Base-by-base conservation (phyloP, 2,797 vertebrate genomes). In the Sebastes iracundus region DNA sequence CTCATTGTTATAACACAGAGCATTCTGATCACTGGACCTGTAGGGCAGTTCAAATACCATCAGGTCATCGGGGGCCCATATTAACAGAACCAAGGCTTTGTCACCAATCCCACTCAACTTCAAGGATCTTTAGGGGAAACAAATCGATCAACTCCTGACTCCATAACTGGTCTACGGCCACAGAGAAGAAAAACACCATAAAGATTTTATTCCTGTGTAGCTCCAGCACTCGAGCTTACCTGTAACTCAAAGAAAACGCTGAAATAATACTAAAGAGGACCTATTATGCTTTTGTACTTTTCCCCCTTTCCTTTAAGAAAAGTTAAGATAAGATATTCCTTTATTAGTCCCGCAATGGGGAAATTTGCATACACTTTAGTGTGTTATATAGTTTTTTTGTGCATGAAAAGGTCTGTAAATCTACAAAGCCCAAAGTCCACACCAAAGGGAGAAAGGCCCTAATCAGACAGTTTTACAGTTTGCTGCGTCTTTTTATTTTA, bases 81-180 rank as follows among this genome's bases (percentile, higher is more conserved):
- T 92, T 91, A 94, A 93, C 93, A 94, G 91, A 93, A 92, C 90
- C 90, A 64, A 88, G 93, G 93, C 93, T 94, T 94, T 94, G 90
- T 90, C 91, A 87, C 93, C 92, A 94, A 95, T 95, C 87, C 85
- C 91, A 91, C 82, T 89, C 90, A 92, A 92, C 88, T 89, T 92
- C 74, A 71, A 81, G 84, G 92, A 93, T 94, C 88, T 94, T 94
- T 92, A 90, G 80, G 85, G 87, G 90, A 93, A 93, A 92, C 90
- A 84, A 92, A 95, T 95, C 91, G 83, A 95, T 95, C 90, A 90
- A 70, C 87, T 92, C 70, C 90, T 85, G 88, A 90, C 90, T 94
- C 80, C 83, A 88, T 88, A 90, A 89, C 90, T 78, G 89, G 72
- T 81, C 65, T 66, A 65, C 28, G 23, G 70, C 58, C 72, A 67